Base-by-base conservation (phyloP, 2,888 invertebrate genomes). In the Aradus depressus region DNA sequence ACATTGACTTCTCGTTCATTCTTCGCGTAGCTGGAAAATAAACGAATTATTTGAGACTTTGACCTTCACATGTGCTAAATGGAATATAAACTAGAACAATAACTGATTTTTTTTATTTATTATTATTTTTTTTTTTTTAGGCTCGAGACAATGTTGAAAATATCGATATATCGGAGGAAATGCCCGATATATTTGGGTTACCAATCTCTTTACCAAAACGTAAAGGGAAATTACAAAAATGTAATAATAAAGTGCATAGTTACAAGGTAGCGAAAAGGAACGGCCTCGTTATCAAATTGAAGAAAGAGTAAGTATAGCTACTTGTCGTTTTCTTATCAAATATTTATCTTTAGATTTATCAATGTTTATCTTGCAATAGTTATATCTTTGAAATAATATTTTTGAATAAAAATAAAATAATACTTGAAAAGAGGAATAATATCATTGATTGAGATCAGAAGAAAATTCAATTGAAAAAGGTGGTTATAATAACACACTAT, bases 161-260 rank as follows among this genome's bases (percentile, higher is more conserved):
- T n/a, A 32, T 21, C 3, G 35, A 45, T 34, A 19, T 23, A 35
- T 34, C 32, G 23, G 26, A 47, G 19, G 47, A 37, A n/a, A 47
- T 47, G 38, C 47, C 47, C 3, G 47, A 47, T 25, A 47, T 47
- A 37, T 47, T 47, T 25, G 47, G 47, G 37, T 25, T 25, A 16
- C 25, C 35, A 14, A 25, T 47, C 26, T 22, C 47, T 22, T 8
- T 47, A 19, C 47, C 47, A 23, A 14, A 16, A 26, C 16, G 16
- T 25, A 37, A 35, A 47, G 47, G n/a, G n/a, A n/a, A n/a, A n/a
- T n/a, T n/a, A n/a, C n/a, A n/a, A n/a, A n/a, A n/a, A n/a, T n/a
- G n/a, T n/a, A n/a, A n/a, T n/a, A 32, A 47, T 38, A 26, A 47
- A 37, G 37, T 47, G 19, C 47, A 37, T 25, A 47, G 16, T 19